These are phyloP conservation scores for Dryobota labecula DNA, from an alignment of 2,888 invertebrate species.

Conservation along the genomic window DNA sequence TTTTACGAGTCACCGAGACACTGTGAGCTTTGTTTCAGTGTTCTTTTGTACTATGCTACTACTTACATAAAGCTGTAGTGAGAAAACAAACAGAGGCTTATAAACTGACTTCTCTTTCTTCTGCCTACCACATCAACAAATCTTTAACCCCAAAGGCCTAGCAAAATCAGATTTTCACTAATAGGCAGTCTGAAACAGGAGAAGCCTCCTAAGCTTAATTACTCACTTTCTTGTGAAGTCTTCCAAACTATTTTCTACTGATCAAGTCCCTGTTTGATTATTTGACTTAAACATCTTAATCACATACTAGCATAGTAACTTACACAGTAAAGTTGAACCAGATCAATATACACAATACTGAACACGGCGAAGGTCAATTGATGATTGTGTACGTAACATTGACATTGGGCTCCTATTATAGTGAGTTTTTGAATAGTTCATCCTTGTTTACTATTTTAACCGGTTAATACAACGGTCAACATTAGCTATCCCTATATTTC, in stretches of 20 bases:
- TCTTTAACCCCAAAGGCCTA: not conserved
- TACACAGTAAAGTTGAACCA: conserved; percentile 25
- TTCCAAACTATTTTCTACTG: not conserved
- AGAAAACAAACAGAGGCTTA: conserved; percentile 10
- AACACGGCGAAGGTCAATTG: conserved; percentile 58
- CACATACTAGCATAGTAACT: conserved; percentile 1
- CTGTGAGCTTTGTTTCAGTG: conserved; percentile 35
- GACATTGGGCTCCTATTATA: conserved; percentile 56
- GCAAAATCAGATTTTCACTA: not conserved
- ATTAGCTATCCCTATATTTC: not conserved
- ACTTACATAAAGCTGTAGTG: not conserved
- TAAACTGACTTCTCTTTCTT: not conserved
- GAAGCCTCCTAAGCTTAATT: not conserved
- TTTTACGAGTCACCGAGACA: conserved; percentile 27
- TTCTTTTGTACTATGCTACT: conserved; percentile 10
- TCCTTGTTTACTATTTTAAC: conserved; percentile 30
- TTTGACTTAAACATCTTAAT: not conserved
- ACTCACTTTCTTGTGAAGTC: not conserved
- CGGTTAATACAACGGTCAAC: not conserved
- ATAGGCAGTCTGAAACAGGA: not conserved
- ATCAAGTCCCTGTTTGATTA: not conserved
- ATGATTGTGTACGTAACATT: conserved; percentile 61
- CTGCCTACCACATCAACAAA: not conserved
- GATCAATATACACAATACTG: conserved; percentile 42
- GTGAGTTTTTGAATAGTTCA: conserved; percentile 43